Percentiles rank a stretch among this genome's conserved stretches.
Conservation (phyloP, 2,888 invertebrate species). For the Ophion slaviceki region DNA sequence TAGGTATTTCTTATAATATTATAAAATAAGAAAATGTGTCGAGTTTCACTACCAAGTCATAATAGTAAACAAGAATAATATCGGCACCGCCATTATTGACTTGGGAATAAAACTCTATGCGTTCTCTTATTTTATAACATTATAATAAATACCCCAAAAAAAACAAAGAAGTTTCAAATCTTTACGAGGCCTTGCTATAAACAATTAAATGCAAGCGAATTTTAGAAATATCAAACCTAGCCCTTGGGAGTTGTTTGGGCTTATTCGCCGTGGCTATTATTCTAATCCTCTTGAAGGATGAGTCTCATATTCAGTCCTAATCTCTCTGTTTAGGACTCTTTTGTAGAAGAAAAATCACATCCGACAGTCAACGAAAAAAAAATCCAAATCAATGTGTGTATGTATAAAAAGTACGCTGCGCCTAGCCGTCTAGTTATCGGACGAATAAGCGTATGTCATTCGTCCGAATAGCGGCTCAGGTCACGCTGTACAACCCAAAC, state of each 20-base stretch:
- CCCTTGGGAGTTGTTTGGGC: neutral
- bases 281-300: constrained; percentile 1
- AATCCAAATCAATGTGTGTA: neutral
- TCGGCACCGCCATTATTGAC: neutral
- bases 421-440: too few relatives aligned
- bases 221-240: neutral
- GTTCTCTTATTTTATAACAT: neutral
- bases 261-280: constrained; percentile 12
- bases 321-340: neutral
- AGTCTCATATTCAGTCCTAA: neutral
- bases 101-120: neutral
- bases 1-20: too few relatives aligned
- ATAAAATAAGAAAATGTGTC: too few relatives aligned
- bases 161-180: neutral
- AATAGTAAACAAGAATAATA: too few relatives aligned
- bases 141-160: neutral
- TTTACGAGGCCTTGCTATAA: neutral
- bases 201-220: neutral
- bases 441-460: too few relatives aligned
- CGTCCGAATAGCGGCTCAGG: too few relatives aligned
- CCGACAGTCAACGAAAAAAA: neutral
- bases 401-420: neutral
- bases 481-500: too few relatives aligned
- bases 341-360: neutral
- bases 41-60: too few relatives aligned